These are phyloP conservation scores for Folsomia candida DNA, from an alignment of 2,888 invertebrate genomes.

Conservation along the genomic window DNA sequence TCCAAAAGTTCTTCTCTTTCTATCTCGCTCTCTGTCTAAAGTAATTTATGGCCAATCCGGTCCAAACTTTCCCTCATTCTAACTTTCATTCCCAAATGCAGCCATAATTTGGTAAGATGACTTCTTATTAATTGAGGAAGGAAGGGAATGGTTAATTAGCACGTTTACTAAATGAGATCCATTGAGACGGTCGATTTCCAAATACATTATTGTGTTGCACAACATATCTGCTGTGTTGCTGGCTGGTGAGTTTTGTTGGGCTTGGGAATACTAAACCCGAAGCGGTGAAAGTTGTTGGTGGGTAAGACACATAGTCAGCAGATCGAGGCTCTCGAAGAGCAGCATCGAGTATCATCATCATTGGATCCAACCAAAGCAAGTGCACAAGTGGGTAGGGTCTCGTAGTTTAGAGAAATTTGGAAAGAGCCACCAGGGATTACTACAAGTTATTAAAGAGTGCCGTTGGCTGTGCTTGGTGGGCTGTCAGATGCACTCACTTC, in stretches of 20 bases:
- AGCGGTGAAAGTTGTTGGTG: slow-evolving; percentile 4
- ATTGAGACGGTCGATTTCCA: not conserved
- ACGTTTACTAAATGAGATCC: not conserved
- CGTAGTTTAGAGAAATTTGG: not conserved
- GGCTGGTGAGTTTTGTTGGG: no score
- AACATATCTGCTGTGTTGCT: no score
- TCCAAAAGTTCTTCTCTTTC: no score
- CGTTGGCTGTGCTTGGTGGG: not conserved
- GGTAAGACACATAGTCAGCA: no score
- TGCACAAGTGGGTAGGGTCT: not conserved
- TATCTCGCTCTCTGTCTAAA: not conserved
- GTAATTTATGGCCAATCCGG: not conserved
- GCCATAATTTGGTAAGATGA: not conserved
- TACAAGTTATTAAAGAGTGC: slow-evolving; percentile 6
- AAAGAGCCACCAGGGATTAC: slow-evolving; percentile 1
- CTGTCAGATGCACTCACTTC: slow-evolving; percentile 3
- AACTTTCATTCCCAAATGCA: not conserved
- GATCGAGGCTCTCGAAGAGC: no score
- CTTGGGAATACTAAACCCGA: not conserved
- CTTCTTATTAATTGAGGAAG: not conserved
- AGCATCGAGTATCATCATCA: no score
- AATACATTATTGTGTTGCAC: no score
- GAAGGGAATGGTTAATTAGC: not conserved
- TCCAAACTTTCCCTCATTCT: not conserved
- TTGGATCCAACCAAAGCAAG: no score